Evolutionary conservation across 2,888 invertebrate species (phyloP), one percentile per base, ranked within the genome.

Genomic region (Drosophila mulleri): DNA sequence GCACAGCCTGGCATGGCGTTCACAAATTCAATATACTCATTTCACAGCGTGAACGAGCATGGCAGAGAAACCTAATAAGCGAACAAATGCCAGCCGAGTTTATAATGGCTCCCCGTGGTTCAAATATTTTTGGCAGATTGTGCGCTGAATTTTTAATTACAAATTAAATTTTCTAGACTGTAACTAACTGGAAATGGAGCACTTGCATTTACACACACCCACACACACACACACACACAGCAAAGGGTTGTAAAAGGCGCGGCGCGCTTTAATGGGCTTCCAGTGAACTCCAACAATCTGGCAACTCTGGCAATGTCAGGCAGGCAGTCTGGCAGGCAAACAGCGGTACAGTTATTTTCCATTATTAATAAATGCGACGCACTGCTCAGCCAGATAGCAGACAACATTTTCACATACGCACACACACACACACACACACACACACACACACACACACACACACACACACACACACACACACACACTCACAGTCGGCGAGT

Each of bases 321-420:
- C 18, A 5, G 23, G 1, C 45, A 23, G 45, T 11, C 41, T 0
- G 42, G 42, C 48, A 58, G 39, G 41, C 41, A 32, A 39, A 42
- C 29, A 37, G 39, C 16, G 56, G 59, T 48, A 64, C 64, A 67
- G 82, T 69, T 70, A 72, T 88, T 83, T 78, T 71, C 64, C 83
- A 84, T 88, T 84, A 84, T 84, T 88, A 88, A 83, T 88, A 83
- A 84, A 88, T 86, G 83, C 72, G 67, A 81, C 82, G 78, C 89
- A 66, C 57, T 70, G 67, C 54, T 67, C 65, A 74, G 57, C 54
- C 67, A 66, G 53, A 59, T 52, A 9, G 18, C 50, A 57, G 35
- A 58, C 39, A 47, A 42, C 47, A 29, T 56, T 26, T 14, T 41
- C 41, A n/a, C 45, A 57, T 29, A 64, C 18, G 35, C 44, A 57